Base-by-base conservation (phyloP, 2,797 vertebrate genomes). In the Chelmon rostratus region DNA sequence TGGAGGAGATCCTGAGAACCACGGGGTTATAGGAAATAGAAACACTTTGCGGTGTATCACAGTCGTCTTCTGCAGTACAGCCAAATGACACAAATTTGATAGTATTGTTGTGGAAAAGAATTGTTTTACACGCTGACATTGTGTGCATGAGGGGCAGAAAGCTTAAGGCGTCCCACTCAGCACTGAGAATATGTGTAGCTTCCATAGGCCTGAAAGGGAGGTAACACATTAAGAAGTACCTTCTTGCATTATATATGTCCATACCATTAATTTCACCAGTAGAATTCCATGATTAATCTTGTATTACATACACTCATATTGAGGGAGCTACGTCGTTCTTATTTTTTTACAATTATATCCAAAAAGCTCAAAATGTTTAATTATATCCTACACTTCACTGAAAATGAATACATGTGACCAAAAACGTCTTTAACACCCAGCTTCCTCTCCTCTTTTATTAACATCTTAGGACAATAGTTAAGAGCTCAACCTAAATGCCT, bases 1-100 rank as follows among this genome's bases (percentile, higher is more conserved):
- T 84, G 66, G 78, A 85, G 79, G 80, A 91, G 73, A 83, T 74
- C 86, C 69, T 61, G 58, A 79, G 69, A 82, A 74, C 76, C 54
- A 58, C 15, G 53, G 81, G 53, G 58, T 76, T 73, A 63, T 59
- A 67, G 47, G 54, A 58, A 61, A 42, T 52, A 67, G 78, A 78
- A 83, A 62, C 71, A 54, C 35, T 65, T 68, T 71, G 66, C 58
- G 46, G 54, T 66, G 62, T 6, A 19, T 75, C 59, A 68, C 15
- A 35, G 54, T 66, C 52, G 23, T 58, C 49, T 75, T 58, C 53
- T 12, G 58, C 8, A 9, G 25, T 46, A 2, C 18, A 8, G 28
- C 31, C 16, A 54, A 74, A 50, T 47, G 12, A 57, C 52, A 67
- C 65, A 61, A 47, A 73, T 74, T 67, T 56, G 44, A 78, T 76